A percentile compares a stretch with the other conserved stretches of the same genome.
These are phyloP conservation scores for Chrysina gloriosa DNA, from an alignment of 2,888 invertebrate species.

Conservation along the genomic window DNA sequence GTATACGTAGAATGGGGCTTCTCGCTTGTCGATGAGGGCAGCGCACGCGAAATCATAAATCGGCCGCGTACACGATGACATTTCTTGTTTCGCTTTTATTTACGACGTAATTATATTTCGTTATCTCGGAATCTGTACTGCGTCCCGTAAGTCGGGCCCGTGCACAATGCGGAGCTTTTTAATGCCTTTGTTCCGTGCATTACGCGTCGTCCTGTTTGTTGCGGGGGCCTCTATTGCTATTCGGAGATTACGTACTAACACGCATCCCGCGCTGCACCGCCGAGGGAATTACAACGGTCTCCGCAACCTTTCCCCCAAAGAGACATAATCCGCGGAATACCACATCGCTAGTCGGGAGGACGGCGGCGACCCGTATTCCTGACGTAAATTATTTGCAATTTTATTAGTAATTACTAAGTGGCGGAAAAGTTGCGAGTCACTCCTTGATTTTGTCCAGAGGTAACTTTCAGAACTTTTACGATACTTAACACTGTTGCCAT, in stretches of 20 bases:
- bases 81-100: conserved; percentile 55
- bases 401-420: no score
- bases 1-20: no score
- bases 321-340: conserved; percentile 13
- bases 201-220: conserved; percentile 38
- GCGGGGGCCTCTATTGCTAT: conserved; percentile 36
- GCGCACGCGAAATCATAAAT: conserved; percentile 57
- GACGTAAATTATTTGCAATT: conserved; percentile 11
- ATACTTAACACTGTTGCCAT: no score
- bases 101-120: conserved; percentile 55
- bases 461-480: no score
- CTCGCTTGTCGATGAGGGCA: conserved; percentile 49
- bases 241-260: conserved; percentile 42
- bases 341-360: neutral
- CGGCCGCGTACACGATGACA: conserved; percentile 55
- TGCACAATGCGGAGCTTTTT: conserved; percentile 46
- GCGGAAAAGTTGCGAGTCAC: no score
- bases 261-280: conserved; percentile 27
- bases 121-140: conserved; percentile 54
- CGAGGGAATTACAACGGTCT: conserved; percentile 10
- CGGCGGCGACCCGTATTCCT: neutral
- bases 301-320: conserved; percentile 21
- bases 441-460: no score
- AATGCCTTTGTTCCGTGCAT: conserved; percentile 50
- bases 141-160: conserved; percentile 44